phyloP scores from a whole-genome alignment of 2,797 vertebrate genomes.

The Dendrocincla fuliginosa region DNA sequence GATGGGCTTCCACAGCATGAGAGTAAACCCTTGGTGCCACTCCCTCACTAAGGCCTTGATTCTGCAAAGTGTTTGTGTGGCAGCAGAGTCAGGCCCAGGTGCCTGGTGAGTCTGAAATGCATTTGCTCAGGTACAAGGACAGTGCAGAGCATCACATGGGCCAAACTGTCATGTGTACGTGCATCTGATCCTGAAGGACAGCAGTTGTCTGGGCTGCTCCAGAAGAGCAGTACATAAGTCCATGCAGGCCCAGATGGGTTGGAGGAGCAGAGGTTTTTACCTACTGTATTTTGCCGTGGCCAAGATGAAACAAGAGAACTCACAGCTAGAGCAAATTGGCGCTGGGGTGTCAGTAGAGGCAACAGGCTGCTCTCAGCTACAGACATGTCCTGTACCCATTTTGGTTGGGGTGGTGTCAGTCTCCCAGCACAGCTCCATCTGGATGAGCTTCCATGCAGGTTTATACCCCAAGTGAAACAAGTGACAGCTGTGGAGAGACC shows the following conservation, averaged over 20 bases:
- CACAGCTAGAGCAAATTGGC: background rate
- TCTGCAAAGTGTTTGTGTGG: background rate
- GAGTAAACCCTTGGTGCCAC: background rate
- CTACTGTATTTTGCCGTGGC: background rate
- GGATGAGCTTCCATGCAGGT: background rate
- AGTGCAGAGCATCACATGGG: background rate
- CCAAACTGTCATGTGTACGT: rapidly evolving
- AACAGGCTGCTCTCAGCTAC: background rate
- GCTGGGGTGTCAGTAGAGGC: background rate
- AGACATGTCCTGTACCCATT: rapidly evolving
- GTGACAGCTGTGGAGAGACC: background rate
- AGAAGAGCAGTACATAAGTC: background rate
- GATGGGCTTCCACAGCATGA: rapidly evolving
- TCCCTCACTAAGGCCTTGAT: background rate
- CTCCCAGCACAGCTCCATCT: background rate
- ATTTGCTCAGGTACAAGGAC: background rate
- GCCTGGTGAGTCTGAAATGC: background rate
- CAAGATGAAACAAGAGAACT: background rate
- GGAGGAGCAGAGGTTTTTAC: background rate
- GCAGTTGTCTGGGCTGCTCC: background rate
- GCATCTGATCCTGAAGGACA: background rate
- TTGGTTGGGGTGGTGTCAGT: no score
- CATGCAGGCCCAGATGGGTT: background rate
- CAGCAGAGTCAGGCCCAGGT: background rate
- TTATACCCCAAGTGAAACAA: background rate